Evolutionary conservation across 2,113 vertebrate genomes (phyloP).

Genomic region (Cyphomyrus discorhynchus): DNA sequence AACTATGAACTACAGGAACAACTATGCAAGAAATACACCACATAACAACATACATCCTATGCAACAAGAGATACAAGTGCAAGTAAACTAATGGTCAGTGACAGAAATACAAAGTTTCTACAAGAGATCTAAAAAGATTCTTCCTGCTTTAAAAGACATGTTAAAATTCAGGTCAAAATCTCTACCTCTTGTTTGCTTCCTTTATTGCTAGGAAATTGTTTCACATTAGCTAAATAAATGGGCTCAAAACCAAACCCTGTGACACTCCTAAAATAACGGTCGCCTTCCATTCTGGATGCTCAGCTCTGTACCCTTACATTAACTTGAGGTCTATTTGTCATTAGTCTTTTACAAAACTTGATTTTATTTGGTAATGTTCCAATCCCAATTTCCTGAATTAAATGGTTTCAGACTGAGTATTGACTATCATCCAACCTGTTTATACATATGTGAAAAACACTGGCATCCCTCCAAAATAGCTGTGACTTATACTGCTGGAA

Average conservation of each 20-base stretch:
- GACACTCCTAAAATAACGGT: no score
- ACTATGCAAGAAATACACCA: no score
- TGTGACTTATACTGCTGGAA: no score
- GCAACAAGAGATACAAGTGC: no score
- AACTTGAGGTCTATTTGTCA: not conserved
- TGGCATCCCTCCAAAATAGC: no score
- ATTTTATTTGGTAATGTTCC: not conserved
- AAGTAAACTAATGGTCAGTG: no score
- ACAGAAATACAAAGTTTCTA: no score
- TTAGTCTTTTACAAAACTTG: not conserved
- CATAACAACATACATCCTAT: no score
- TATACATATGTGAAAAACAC: no score
- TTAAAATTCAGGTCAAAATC: not conserved
- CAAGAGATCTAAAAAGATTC: not conserved
- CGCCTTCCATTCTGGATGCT: not conserved
- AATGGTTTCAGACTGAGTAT: not conserved
- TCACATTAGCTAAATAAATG: not conserved
- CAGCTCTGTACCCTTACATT: not conserved
- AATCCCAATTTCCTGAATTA: not conserved
- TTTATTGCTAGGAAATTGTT: not conserved
- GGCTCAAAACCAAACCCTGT: not conserved
- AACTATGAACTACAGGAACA: no score
- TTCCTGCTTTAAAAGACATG: not conserved
- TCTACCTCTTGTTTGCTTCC: no score
- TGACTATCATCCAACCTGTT: no score